Conservation (phyloP, 2,113 vertebrate species). For the Edolisoma coerulescens region DNA sequence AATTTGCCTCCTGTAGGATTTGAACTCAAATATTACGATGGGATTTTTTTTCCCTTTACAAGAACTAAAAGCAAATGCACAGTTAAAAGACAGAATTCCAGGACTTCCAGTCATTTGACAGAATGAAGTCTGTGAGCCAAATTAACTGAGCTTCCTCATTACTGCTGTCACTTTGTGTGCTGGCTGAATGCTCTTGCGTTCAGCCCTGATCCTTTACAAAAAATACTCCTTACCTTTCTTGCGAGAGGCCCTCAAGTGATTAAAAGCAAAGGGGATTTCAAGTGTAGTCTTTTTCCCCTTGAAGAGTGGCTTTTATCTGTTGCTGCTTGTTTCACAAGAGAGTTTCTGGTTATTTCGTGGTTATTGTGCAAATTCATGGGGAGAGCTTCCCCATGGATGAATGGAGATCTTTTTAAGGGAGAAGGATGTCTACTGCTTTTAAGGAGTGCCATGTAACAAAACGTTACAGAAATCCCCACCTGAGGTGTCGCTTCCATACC, state of each 20-base stretch:
- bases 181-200: slow-evolving; percentile 7
- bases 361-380: neutral
- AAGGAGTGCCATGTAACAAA: neutral
- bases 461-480: neutral
- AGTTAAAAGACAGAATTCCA: slow-evolving; percentile 18
- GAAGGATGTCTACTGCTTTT: neutral
- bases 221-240: neutral
- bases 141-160: slow-evolving; percentile 38
- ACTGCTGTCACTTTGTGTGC: neutral
- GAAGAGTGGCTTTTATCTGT: neutral
- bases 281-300: neutral
- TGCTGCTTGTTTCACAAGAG: neutral
- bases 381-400: neutral
- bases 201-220: neutral
- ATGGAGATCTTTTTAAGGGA: neutral
- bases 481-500: neutral
- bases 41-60: neutral
- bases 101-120: slow-evolving; percentile 18
- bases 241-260: neutral
- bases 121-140: slow-evolving; percentile 29
- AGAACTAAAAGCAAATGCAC: slow-evolving; percentile 10
- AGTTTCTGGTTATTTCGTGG: neutral
- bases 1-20: neutral
- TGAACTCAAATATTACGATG: neutral
- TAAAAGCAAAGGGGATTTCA: neutral